These are phyloP conservation scores for Apis laboriosa DNA, from an alignment of 1,140 invertebrate species.

Conservation along the genomic window DNA sequence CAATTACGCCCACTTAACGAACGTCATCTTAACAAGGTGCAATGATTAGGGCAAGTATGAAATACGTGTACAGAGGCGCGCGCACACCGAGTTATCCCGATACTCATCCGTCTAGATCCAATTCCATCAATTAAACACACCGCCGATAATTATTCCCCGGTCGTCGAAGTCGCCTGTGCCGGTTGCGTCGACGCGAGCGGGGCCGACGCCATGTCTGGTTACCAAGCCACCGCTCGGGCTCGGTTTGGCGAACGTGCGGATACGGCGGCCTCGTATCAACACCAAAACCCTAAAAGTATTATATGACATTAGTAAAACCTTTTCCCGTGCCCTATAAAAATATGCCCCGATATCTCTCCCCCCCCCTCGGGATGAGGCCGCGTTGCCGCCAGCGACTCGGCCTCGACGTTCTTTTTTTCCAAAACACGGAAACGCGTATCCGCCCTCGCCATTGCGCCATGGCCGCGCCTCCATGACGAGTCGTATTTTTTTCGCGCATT, in stretches of 20 bases:
- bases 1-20: conserved; percentile 71
- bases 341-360: conserved; percentile 28
- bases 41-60: conserved; percentile 65
- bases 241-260: conserved; percentile 2
- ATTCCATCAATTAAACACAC: conserved; percentile 71
- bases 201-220: neutral
- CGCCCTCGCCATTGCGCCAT: conserved; percentile 29
- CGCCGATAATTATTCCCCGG: conserved; percentile 64
- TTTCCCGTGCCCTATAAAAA: conserved; percentile 51
- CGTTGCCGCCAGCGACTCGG: conserved; percentile 43
- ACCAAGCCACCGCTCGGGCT: too few species aligned
- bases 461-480: conserved; percentile 15
- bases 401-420: conserved; percentile 28
- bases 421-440: conserved; percentile 40
- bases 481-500: conserved; percentile 58
- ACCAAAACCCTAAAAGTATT: conserved; percentile 9
- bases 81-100: conserved; percentile 23
- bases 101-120: conserved; percentile 54
- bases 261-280: neutral
- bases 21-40: conserved; percentile 63
- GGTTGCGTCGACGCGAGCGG: neutral
- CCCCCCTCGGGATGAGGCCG: neutral
- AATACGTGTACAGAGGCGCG: neutral
- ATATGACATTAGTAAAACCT: conserved; percentile 57
- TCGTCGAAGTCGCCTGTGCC: conserved; percentile 39